A percentile compares a stretch with the other conserved stretches of the same genome.
Conservation (phyloP, 2,797 vertebrate species). For the Tinamus major region DNA sequence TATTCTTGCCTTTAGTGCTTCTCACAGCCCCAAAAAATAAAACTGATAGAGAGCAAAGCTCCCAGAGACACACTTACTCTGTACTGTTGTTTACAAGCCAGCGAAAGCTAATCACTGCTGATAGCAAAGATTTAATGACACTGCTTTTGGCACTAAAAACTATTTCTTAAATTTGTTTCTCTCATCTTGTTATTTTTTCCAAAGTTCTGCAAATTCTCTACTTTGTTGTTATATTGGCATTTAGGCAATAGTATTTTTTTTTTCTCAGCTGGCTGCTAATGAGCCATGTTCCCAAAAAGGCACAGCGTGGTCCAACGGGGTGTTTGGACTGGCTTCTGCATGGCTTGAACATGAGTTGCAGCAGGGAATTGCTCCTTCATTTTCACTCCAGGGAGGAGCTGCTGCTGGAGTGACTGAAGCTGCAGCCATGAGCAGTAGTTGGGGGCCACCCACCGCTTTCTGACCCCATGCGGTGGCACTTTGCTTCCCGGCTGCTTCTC, state of each 20-base stretch:
- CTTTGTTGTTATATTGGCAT: neutral
- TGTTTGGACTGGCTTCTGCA: neutral
- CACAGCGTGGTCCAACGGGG: rapidly evolving
- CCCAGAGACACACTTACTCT: rapidly evolving
- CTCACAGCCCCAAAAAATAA: neutral
- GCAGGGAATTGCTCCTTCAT: no score
- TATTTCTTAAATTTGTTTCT: neutral
- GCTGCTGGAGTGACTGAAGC: neutral
- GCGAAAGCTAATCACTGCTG: neutral
- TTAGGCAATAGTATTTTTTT: rapidly evolving
- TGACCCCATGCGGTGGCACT: neutral
- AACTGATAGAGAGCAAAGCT: neutral
- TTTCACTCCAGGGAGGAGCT: no score
- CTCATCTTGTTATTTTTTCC: neutral
- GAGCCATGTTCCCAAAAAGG: neutral
- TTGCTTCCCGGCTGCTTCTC: neutral
- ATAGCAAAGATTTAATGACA: rapidly evolving
- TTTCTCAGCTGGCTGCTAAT: neutral
- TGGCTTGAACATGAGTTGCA: neutral
- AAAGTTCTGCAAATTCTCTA: neutral
- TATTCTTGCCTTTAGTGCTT: neutral
- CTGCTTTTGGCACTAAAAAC: neutral
- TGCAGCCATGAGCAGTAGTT: neutral
- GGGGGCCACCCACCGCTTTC: no score
- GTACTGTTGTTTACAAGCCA: rapidly evolving